Base-by-base conservation (phyloP, 2,113 vertebrate genomes). In the Camelus dromedarius region DNA sequence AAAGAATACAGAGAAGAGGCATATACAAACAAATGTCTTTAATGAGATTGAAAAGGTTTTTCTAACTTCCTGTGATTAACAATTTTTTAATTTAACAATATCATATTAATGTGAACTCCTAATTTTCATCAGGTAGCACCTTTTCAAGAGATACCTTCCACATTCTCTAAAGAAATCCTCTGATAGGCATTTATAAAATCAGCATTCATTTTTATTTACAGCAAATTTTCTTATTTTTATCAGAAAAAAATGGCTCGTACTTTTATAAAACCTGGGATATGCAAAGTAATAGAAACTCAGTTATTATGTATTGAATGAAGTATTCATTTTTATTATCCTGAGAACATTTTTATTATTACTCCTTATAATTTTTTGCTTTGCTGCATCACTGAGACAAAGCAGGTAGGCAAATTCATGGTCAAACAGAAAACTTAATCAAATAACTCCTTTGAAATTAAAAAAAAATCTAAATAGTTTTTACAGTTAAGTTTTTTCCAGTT, bases 171-270 rank as follows among this genome's bases (percentile, higher is more conserved):
- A 48, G 2, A 70, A 66, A 70, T 77, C 11, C 5, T 56, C 5
- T 88, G 12, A 50, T 26, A 85, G 5, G 8, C 18, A 75, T 62
- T 93, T 42, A 86, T 73, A 80, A 86, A 87, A 70, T n/a, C 24
- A 93, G 1, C 4, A 54, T 16, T 75, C 16, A 32, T 79, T 86
- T 60, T 75, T 32, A 64, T 69, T 86, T 69, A 54, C 5, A 54
- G 54, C 26, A 69, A 19, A 46, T 85, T 69, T 86, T 89, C 32
- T 79, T 93, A 80, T 32, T 95, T 95, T 76, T 79, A 80, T 67
- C 28, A 84, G 15, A 4, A 22, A 35, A 67, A 92, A 66, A 82
- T 76, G 20, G 11, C 20, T 50, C 16, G 50, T 52, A 35, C 2
- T 66, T 77, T 50, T 75, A 79, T 22, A 56, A 76, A 77, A 70